Evolutionary conservation across 2,113 vertebrate species (phyloP), one percentile per base, ranked within the genome.

Genomic region (Leptobrachium ailaonicum): DNA sequence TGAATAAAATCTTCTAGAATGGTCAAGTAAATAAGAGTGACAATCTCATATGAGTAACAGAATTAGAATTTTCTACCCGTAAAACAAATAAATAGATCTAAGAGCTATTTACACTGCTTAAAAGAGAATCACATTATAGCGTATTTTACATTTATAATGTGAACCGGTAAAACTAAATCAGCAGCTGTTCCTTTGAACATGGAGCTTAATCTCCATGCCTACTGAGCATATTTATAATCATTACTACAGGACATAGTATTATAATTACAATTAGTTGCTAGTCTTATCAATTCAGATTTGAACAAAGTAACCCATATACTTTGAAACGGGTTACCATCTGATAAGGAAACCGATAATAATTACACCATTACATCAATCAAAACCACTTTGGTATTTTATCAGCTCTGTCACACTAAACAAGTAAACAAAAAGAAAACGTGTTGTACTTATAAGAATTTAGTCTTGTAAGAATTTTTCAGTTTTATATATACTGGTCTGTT

Each of bases 341-440:
- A 68, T 68, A 68, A 42, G 66, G 10, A 68, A 68, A 68, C 32
- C 41, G 9, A 68, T 68, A 43, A 68, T 9, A 64, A 64, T 32
- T 64, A 64, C 62, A 64, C 41, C 66, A 4, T 42, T 41, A 12
- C 10, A 11, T 10, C 43, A 68, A 68, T 68, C 41, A 68, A 40
- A 64, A 20, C 20, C 4, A 42, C 66, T 68, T 68, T 68, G 66
- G 10, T 68, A 68, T 68, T 32, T 68, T 68, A 68, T 41, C 6
- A 42, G 66, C 12, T 2, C 5, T 68, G 41, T 13, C 41, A 41
- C 43, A 41, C 41, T 43, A 66, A 66, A 68, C 7, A 68, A 42
- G 5, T 6, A n/a, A 66, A 66, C 14, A 6, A 66, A 40, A 64
- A 64, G 40, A 2, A 64, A 64, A 64, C 62, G 9, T 4, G 62